A percentile compares a stretch with the other conserved stretches of the same genome.
Evolutionary conservation across 2,113 vertebrate species (phyloP).

Genomic region (Nothocercus julius): DNA sequence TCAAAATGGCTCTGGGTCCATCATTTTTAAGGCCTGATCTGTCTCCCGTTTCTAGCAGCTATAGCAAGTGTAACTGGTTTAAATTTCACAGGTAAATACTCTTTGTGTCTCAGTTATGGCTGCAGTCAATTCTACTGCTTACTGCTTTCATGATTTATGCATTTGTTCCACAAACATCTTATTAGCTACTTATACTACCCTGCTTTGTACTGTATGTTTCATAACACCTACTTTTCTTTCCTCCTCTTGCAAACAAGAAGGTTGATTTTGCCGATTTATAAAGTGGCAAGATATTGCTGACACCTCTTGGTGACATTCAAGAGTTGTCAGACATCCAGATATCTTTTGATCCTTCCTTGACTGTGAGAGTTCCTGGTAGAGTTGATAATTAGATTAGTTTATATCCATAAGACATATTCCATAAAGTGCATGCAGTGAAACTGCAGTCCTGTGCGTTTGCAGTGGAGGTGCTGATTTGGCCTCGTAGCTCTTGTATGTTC

Average conservation of each 20-base stretch:
- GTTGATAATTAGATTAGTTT: background rate
- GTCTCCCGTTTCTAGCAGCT: background rate
- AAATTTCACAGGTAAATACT: background rate
- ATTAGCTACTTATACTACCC: background rate
- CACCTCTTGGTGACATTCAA: background rate
- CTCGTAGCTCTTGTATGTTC: rapidly evolving
- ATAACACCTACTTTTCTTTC: background rate
- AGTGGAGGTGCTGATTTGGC: background rate
- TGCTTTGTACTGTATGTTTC: background rate
- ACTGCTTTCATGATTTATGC: background rate
- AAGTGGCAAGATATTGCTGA: background rate
- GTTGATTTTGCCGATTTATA: background rate
- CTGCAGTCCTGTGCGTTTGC: rapidly evolving
- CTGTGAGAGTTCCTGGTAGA: background rate
- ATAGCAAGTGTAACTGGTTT: background rate
- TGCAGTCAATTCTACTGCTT: background rate
- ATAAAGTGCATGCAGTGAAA: rapidly evolving
- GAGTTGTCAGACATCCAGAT: background rate
- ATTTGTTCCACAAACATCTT: background rate
- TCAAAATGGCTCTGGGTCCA: background rate
- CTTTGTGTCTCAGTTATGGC: background rate
- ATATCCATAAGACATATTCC: background rate
- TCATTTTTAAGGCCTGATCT: background rate
- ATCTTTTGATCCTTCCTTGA: background rate
- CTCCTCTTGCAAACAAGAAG: background rate